Evolutionary conservation across 2,797 vertebrate species (phyloP), one percentile per base, ranked within the genome.

Genomic region (Anabas testudineus): DNA sequence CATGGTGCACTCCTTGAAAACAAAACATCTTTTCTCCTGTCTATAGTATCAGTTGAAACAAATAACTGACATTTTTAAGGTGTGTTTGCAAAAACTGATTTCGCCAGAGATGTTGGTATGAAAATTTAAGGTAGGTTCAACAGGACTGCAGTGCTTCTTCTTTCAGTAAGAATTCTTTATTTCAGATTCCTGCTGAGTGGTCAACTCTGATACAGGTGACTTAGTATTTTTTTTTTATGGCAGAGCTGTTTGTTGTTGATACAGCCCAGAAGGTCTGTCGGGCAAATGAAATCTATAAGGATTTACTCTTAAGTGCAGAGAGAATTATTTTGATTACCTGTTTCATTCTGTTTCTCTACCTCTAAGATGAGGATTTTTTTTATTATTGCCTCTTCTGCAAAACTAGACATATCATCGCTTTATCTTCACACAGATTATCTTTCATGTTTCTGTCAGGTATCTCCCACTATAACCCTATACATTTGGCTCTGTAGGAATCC

Each of bases 401-500:
- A 67, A 64, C 26, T 39, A 36, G 28, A 52, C 32, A 26, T 42
- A 12, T 46, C 19, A 26, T 18, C 43, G 19, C 69, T 18, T n/a
- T 28, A 24, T 41, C 46, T 67, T 16, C 49, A 41, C 54, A 72
- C 8, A 61, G 59, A 76, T 66, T 2, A 36, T 34, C 63, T 65
- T 14, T 26, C n/a, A 22, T 58, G 43, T 56, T 37, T 70, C 18
- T 41, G 8, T 62, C 12, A 45, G 32, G 9, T 49, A 28, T 52
- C 43, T 71, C 45, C 30, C 22, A 3, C n/a, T 53, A 2, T 71
- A 51, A 30, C 13, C 18, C 39, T 4, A 34, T 28, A 2, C 30
- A 1, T 60, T 36, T 65, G 12, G 74, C 3, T 47, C 46, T 62
- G 39, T 67, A 99, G 98, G 94, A 96, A 94, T 89, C 96, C 95